Evolutionary conservation across 1,140 invertebrate genomes (phyloP), one percentile per base, ranked within the genome.

Genomic region (Halictus rubicundus): DNA sequence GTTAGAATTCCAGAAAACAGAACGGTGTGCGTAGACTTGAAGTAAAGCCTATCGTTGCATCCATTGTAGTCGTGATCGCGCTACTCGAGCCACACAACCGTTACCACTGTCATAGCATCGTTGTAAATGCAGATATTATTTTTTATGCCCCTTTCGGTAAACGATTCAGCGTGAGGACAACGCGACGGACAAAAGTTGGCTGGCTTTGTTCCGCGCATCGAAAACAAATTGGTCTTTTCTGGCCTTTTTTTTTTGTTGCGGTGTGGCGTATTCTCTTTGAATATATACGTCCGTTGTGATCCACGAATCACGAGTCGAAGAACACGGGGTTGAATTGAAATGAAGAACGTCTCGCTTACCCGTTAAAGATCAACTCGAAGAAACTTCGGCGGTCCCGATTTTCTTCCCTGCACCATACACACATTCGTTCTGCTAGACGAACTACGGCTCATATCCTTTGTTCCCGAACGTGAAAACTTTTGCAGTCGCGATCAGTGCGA

Each of bases 291-390:
- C 63, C 23, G 32, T 32, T 14, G 23, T 68, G n/a, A 8, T 42
- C 63, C 63, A 68, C 23, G 65, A 39, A 78, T 39, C 32, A 68
- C 39, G n/a, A 70, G 63, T 54, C 27, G 27, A 25, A 54, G 54
- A 74, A 25, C n/a, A 73, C 63, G 21, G 32, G 23, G 23, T 10
- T 59, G 25, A 52, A 49, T 66, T 25, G 52, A 49, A 79, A 74
- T 68, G 63, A 59, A 60, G 39, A 60, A 49, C 37, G 68, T 74
- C 73, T 74, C 46, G 61, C 77, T 73, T 49, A 73, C 77, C 77
- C 61, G 63, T 74, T 32, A 57, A 37, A 49, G 49, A 74, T 49
- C 39, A 65, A 46, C 25, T 66, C 19, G 60, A 66, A 49, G 61
- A 46, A 42, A 66, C 39, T 46, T 73, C 21, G 70, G 16, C 49